These are phyloP conservation scores for Microchrysa polita DNA, from an alignment of 2,888 invertebrate species.

Conservation along the genomic window DNA sequence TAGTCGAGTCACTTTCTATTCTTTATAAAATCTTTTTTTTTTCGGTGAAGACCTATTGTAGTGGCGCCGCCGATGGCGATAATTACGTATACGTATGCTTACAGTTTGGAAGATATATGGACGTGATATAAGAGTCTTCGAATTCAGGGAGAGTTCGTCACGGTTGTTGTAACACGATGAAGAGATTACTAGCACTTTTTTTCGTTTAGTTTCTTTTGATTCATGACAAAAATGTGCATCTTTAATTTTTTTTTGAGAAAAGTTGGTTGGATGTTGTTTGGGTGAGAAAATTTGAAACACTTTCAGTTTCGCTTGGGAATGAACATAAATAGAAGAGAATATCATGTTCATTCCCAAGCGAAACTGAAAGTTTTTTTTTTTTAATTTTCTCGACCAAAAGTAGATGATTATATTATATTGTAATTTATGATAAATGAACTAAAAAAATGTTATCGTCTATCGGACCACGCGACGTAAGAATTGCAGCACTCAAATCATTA, in stretches of 20 bases:
- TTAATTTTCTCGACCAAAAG: no score
- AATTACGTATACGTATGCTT: constrained; percentile 3
- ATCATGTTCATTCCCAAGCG: no score
- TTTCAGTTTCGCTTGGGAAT: no score
- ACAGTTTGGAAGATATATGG: not conserved
- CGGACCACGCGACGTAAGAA: no score
- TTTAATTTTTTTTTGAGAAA: no score
- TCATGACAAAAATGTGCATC: not conserved
- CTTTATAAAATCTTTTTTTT: constrained; percentile 20
- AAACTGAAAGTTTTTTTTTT: constrained; percentile 37
- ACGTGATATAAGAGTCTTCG: constrained; percentile 22
- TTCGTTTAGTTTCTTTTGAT: constrained; percentile 15
- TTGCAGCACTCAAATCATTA: no score
- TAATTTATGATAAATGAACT: no score
- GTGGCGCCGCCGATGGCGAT: constrained; percentile 9
- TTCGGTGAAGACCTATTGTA: not conserved
- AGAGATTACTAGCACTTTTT: constrained; percentile 4
- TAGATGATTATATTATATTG: no score
- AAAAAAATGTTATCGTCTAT: no score
- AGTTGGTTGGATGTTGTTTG: no score
- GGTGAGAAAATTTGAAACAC: no score
- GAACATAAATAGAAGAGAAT: no score
- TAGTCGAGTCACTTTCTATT: constrained; percentile 33
- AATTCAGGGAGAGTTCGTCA: constrained; percentile 31
- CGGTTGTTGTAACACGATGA: constrained; percentile 2